phyloP scores from a whole-genome alignment of 2,797 vertebrate genomes.

The Sebastes miniatus region DNA sequence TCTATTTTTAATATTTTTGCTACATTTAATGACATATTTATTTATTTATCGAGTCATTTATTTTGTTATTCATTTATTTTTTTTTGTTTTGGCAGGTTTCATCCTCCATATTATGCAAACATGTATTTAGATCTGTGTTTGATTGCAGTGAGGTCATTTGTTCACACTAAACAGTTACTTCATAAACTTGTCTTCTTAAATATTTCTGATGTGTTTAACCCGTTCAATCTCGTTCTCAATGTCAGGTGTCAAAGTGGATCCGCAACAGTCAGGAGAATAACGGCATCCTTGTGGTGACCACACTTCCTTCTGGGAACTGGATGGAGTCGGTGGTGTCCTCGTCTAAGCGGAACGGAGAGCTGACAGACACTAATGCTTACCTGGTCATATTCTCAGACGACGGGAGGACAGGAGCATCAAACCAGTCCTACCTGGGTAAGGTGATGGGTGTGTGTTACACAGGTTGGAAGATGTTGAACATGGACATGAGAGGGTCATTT shows the following conservation, averaged over 20 bases:
- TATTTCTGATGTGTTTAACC: not conserved
- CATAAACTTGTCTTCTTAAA: too few species aligned
- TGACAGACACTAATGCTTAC: slow-evolving; percentile 72
- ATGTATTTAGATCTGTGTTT: not conserved
- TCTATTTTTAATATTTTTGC: too few species aligned
- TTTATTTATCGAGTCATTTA: too few species aligned
- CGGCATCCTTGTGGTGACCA: slow-evolving; percentile 80
- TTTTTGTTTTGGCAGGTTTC: too few species aligned
- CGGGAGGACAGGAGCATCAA: slow-evolving; percentile 47
- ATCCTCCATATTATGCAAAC: not conserved
- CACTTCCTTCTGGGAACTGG: slow-evolving; percentile 63
- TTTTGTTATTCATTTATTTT: too few species aligned
- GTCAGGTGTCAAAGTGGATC: slow-evolving; percentile 85
- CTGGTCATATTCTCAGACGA: slow-evolving; percentile 88
- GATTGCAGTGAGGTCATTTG: not conserved
- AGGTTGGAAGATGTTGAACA: not conserved
- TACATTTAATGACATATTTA: too few species aligned
- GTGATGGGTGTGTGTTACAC: not conserved
- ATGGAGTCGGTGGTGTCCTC: slow-evolving; percentile 62
- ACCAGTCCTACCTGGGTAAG: slow-evolving; percentile 62
- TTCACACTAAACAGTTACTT: not conserved
- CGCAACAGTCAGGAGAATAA: slow-evolving; percentile 74
- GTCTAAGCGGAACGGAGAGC: slow-evolving; percentile 36
- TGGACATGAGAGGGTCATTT: not conserved
- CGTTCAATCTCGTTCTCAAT: not conserved